Base-by-base conservation (phyloP, 2,888 invertebrate species). In the Netelia melanura region DNA sequence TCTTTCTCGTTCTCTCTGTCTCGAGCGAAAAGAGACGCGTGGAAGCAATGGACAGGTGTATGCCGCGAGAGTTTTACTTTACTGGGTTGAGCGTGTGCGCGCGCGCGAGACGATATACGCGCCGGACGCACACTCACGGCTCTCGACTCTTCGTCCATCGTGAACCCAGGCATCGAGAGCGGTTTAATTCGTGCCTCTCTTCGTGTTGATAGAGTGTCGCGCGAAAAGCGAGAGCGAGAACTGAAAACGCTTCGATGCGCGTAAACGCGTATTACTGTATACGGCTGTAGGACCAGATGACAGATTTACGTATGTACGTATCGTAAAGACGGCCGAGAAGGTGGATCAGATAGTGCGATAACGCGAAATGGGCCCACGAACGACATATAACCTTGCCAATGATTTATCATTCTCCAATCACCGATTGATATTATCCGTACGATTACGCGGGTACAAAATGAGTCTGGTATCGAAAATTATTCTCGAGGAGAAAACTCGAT, bases 21-120 rank as follows among this genome's bases (percentile, higher is more conserved):
- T 79, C 68, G 52, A 43, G 61, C 62, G 65, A 65, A 75, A 80
- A 80, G 56, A 71, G 61, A 78, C 84, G 78, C 71, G 64, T 78
- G 84, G 77, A 81, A 78, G 74, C 78, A 64, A 30, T 17, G 70
- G 84, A 85, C 84, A 85, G 84, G 84, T 85, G 84, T 85, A 79
- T 30, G 30, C 30, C 30, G 78, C 84, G 56, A 56, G 58, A 67
- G 75, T 77, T 81, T 81, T 79, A 85, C 84, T 78, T 65, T 65
- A 70, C 74, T 61, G 52, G 17, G n/a, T 17, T 48, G 58, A 17
- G 75, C 78, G 74, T 75, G 78, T 78, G 84, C 75, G 70, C 74
- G 17, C 21, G 17, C n/a, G 9, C n/a, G 58, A 21, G 21, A 17
- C n/a, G 56, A 56, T 58, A 58, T 58, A 58, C 17, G 21, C 17